Evolutionary conservation across 2,888 invertebrate species (phyloP).

Genomic region (Fabriciana adippe): DNA sequence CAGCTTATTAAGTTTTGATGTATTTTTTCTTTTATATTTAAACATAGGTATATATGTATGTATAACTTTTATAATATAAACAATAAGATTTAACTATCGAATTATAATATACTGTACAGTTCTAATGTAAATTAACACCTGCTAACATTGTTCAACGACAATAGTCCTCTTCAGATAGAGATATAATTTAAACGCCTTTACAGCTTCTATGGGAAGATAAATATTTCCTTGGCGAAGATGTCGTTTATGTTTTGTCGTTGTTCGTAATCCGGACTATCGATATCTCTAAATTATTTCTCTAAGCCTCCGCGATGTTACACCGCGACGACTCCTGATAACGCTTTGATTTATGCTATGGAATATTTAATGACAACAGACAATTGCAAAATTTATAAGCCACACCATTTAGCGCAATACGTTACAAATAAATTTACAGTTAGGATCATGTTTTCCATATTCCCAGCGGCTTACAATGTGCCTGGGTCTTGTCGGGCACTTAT

Average conservation of each 20-base stretch:
- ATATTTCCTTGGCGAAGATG: conserved; percentile 44
- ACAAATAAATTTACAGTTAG: conserved; percentile 75
- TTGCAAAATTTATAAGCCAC: conserved; percentile 75
- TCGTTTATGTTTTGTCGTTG: conserved; percentile 49
- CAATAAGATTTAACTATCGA: not conserved
- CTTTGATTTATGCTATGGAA: conserved; percentile 78
- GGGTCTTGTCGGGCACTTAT: conserved; percentile 59
- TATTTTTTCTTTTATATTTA: no score
- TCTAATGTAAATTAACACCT: conserved; percentile 36
- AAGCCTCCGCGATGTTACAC: conserved; percentile 67
- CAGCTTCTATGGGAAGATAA: conserved; percentile 41
- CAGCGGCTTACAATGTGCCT: conserved; percentile 58
- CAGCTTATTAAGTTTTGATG: no score
- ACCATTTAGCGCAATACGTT: conserved; percentile 64
- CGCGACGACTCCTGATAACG: conserved; percentile 69
- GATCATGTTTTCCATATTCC: conserved; percentile 67
- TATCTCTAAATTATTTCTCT: conserved; percentile 73
- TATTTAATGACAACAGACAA: conserved; percentile 79
- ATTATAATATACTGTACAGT: conserved; percentile 20
- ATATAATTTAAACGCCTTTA: conserved; percentile 39
- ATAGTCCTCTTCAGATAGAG: conserved; percentile 32
- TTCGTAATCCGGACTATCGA: conserved; percentile 60
- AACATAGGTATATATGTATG: no score
- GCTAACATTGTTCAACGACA: conserved; percentile 29
- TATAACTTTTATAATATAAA: not conserved